Conservation (phyloP, 2,113 vertebrate genomes). For the Strix aluco region DNA sequence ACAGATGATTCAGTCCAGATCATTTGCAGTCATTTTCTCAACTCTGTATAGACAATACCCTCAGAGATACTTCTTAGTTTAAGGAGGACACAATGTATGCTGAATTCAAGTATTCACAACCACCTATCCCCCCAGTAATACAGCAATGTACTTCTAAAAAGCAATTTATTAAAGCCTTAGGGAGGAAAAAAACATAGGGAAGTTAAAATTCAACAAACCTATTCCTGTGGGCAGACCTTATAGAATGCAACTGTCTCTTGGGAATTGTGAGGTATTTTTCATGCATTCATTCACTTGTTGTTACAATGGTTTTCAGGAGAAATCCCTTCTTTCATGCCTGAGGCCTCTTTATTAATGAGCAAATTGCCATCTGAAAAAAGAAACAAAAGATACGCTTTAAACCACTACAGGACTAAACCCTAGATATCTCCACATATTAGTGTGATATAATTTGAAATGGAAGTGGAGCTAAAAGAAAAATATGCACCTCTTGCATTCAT, state of each 20-base stretch:
- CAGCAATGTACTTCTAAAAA: neutral
- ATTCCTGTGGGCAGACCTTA: neutral
- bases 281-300: neutral
- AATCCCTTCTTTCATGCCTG: neutral
- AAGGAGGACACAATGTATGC: neutral
- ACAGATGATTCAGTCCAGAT: neutral
- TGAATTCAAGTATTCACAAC: neutral
- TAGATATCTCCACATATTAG: neutral
- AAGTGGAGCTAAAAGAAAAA: neutral
- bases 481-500: neutral
- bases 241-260: neutral
- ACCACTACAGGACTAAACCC: neutral
- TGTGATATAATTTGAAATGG: neutral
- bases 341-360: neutral
- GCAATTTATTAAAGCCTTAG: neutral
- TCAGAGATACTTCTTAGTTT: neutral
- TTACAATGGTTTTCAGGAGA: neutral
- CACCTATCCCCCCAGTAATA: neutral
- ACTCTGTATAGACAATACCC: neutral
- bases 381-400: neutral
- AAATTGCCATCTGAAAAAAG: neutral
- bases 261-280: neutral
- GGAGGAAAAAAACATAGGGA: neutral
- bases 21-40: neutral
- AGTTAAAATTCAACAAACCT: neutral